Conservation (phyloP, 2,113 vertebrate genomes). For the Hipposideros armiger region DNA sequence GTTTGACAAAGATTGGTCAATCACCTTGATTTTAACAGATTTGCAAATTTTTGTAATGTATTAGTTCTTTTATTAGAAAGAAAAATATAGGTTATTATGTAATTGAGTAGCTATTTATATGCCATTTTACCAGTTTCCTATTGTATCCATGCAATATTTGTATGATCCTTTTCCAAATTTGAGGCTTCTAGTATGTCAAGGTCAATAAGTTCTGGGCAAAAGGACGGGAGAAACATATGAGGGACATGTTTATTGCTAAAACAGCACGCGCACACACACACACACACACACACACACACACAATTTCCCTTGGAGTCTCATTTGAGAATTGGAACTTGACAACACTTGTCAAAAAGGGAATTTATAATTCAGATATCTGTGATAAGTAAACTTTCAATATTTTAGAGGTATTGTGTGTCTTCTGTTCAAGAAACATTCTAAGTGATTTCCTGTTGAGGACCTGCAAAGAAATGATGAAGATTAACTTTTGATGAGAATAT, state of each 20-base stretch:
- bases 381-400: neutral
- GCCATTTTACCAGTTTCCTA: neutral
- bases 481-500: slow-evolving; percentile 3
- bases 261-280: neutral
- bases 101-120: neutral
- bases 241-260: neutral
- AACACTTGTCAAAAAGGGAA: neutral
- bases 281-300: neutral
- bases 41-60: neutral
- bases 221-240: neutral
- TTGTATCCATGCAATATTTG: neutral
- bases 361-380: neutral
- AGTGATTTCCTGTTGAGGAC: neutral
- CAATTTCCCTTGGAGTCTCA: neutral
- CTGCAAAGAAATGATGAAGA: neutral
- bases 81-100: neutral
- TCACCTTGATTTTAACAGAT: neutral
- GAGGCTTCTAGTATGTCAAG: neutral
- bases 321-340: neutral
- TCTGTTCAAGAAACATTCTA: neutral
- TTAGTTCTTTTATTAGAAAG: neutral
- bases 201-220: neutral
- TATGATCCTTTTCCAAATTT: neutral
- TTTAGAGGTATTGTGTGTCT: neutral
- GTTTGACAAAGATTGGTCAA: neutral